Evolutionary conservation across 2,888 invertebrate species (phyloP), one percentile per base, ranked within the genome.

Genomic region (Sarcophaga caerulescens): DNA sequence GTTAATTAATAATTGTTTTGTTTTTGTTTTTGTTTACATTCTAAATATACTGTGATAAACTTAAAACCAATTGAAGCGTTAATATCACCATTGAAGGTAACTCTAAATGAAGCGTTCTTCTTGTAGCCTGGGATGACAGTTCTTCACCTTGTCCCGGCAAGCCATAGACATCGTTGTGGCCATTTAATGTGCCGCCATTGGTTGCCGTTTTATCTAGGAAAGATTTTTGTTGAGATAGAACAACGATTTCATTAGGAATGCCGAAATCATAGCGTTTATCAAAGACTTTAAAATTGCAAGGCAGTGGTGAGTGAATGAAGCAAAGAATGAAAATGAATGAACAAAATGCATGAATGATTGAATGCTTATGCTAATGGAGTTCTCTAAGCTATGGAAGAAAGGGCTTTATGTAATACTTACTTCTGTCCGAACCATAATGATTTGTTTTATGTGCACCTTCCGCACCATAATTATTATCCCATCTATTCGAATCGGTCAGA

Each of bases 221-320:
- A 89, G 92, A 92, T 94, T 96, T 96, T 93, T 96, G 96, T 93
- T 96, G 96, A 89, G 96, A 96, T 93, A 96, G 96, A 93, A 35
- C 35, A 35, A 96, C 96, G 93, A 96, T 96, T 94, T 96, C 96
- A 93, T 96, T 96, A 92, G 96, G 93, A 91, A 95, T 95, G 88
- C 65, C 78, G 6, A 21, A 63, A 23, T 44, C 11, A 44, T 44
- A n/a, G 10, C 4, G n/a, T n/a, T 44, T n/a, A 65, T 44, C 66
- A 25, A 71, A 71, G 25, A 44, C 35, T 35, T 35, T 8, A 8
- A 35, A 35, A 10, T 35, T 35, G 35, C 35, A 35, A 10, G 35
- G 35, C 35, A 35, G 10, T 70, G 65, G 73, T 12, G 62, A 69
- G 76, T 12, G 62, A 69, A 68, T 68, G 57, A 76, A n/a, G 21